Percentiles rank a stretch among this genome's conserved stretches.
These are phyloP conservation scores for Zele albiditarsus DNA, from an alignment of 2,888 invertebrate genomes.

Conservation along the genomic window DNA sequence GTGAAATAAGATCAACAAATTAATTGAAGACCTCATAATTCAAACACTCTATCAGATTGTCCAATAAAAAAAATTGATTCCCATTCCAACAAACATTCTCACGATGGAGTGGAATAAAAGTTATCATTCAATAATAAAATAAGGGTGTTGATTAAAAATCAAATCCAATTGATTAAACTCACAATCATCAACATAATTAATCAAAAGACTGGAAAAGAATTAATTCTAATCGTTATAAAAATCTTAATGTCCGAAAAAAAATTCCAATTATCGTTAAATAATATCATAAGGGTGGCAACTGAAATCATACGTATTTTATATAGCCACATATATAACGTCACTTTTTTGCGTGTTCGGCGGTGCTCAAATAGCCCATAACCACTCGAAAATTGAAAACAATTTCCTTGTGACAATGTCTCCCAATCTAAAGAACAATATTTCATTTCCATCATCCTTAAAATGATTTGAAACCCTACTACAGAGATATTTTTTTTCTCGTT, in stretches of 20 bases:
- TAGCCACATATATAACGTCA: constrained; percentile 59
- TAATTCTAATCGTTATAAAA: background rate
- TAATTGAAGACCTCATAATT: no score
- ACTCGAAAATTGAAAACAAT: background rate
- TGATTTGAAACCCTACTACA: constrained; percentile 27
- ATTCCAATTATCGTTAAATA: background rate
- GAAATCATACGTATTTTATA: constrained; percentile 55
- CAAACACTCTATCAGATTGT: no score
- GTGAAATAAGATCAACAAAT: no score
- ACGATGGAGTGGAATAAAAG: no score
- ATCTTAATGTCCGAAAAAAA: no score
- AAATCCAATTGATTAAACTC: no score
- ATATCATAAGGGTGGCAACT: constrained; percentile 60
- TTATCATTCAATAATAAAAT: no score
- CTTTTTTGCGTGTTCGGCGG: constrained; percentile 59
- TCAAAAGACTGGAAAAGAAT: background rate
- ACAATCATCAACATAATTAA: no score
- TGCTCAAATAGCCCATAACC: constrained; percentile 56
- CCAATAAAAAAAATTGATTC: no score
- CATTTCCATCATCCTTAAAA: background rate
- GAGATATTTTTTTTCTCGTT: background rate
- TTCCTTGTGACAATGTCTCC: background rate
- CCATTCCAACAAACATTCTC: no score
- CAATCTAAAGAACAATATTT: background rate
- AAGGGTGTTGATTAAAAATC: no score